Evolutionary conservation across 2,113 vertebrate species (phyloP), one percentile per base, ranked within the genome.

Genomic region (Oryzias javanicus): DNA sequence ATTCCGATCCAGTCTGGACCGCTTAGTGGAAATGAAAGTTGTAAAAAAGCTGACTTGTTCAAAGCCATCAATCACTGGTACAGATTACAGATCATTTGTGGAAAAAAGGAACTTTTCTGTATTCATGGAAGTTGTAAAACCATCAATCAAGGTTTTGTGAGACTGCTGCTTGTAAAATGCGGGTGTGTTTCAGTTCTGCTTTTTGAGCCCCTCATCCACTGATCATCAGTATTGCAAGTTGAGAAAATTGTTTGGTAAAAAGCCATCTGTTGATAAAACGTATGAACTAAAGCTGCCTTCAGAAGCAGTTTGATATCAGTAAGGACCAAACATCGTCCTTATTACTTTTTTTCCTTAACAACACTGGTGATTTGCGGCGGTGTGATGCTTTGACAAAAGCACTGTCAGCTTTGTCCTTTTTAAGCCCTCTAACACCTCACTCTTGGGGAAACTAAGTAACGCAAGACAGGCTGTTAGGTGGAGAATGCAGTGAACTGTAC

Each of bases 401-500:
- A 78, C 65, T 68, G 67, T 81, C 74, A 70, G 78, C 70, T 78
- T 83, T 81, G 78, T 81, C 79, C 78, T 85, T 62, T 53, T 72
- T 69, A 50, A 69, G 64, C 64, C 63, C 58, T 70, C 50, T 51
- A 74, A 84, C 84, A 82, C 64, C 79, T 72, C 74, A 70, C 66
- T 77, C 80, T 70, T 49, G 68, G 70, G 70, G 46, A 70, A 58
- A 42, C 70, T 22, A 13, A 72, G 75, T 72, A 84, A 74, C 56
- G 17, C 56, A 84, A 83, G 81, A 87, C 83, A 75, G 82, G 86
- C 80, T 80, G 77, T 68, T 56, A 55, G 55, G 62, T 41, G 42
- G 62, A 67, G 80, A 67, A 82, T 60, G 65, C 79, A 70, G 67
- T 82, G 79, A 86, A 88, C 83, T 87, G 87, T 82, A 82, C 70